Percentiles rank a stretch among this genome's conserved stretches.
Evolutionary conservation across 92 coral and sea anemone species (phyloP).

Genomic region (Blastomussa wellsi): DNA sequence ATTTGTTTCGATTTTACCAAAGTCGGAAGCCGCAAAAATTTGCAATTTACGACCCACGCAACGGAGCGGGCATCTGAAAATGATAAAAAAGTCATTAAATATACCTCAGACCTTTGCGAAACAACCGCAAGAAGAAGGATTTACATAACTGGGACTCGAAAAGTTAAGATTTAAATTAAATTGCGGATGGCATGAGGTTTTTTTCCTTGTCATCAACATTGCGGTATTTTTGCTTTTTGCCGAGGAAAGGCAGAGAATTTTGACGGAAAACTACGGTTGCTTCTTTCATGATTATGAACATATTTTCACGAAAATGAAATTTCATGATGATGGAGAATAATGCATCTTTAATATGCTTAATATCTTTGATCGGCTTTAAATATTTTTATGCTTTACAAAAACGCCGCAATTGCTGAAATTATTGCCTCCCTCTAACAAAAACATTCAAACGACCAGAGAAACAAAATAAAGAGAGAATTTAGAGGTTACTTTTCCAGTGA

Average conservation of each 20-base stretch:
- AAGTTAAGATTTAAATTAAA: background rate
- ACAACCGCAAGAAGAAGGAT: slow-evolving; percentile 10
- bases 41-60: slow-evolving; percentile 29
- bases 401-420: background rate
- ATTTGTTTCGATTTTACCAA: slow-evolving; percentile 21
- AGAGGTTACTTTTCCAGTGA: background rate
- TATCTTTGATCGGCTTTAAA: background rate
- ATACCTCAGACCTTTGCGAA: slow-evolving; percentile 1
- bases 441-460: background rate
- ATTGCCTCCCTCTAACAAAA: background rate
- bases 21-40: slow-evolving; percentile 35
- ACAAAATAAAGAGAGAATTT: background rate
- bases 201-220: background rate
- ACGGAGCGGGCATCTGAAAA: slow-evolving; percentile 13
- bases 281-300: background rate
- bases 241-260: background rate
- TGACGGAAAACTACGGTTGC: background rate
- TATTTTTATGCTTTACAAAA: background rate
- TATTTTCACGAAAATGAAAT: slow-evolving; percentile 12
- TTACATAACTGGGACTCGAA: background rate
- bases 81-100: slow-evolving; percentile 2
- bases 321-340: slow-evolving; percentile 1
- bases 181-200: background rate
- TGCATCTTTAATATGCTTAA: background rate
- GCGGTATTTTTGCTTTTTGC: slow-evolving; percentile 3